Conservation (phyloP, 1,140 invertebrate genomes). For the Calephelis virginiensis region DNA sequence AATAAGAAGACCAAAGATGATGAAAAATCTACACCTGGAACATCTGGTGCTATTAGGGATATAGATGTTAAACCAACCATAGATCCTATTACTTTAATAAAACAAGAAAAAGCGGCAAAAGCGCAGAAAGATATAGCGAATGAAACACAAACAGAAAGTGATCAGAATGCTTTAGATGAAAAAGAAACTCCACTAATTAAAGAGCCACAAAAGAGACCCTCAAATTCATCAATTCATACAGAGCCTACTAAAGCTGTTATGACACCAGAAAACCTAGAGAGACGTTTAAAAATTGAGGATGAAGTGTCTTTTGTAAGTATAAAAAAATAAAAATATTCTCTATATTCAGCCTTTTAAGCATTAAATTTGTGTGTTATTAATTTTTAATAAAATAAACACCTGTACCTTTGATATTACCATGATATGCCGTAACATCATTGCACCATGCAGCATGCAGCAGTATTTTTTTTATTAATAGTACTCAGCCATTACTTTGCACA, state of each 20-base stretch:
- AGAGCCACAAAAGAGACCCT: slow-evolving; percentile 20
- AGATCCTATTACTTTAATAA: slow-evolving; percentile 46
- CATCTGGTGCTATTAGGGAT: slow-evolving; percentile 30
- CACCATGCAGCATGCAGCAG: too few species aligned
- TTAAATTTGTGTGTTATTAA: too few species aligned
- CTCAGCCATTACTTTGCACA: too few species aligned
- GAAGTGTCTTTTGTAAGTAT: slow-evolving; percentile 77
- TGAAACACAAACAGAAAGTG: slow-evolving; percentile 25
- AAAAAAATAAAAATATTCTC: slow-evolving; percentile 2
- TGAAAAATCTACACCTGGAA: slow-evolving; percentile 31
- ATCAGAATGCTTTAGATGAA: slow-evolving; percentile 18
- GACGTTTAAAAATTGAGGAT: slow-evolving; percentile 61
- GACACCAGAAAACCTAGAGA: slow-evolving; percentile 51
- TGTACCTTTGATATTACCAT: too few species aligned
- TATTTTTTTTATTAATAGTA: too few species aligned
- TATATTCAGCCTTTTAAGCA: too few species aligned
- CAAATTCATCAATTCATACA: slow-evolving; percentile 18
- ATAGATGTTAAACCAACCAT: slow-evolving; percentile 23
- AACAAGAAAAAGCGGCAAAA: slow-evolving; percentile 33
- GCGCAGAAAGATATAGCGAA: slow-evolving; percentile 20
- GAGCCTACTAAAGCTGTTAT: slow-evolving; percentile 20
- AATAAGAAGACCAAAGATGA: slow-evolving; percentile 23
- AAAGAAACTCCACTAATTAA: slow-evolving; percentile 3
- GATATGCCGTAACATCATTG: too few species aligned
- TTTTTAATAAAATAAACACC: too few species aligned